Percentiles rank a stretch among this genome's conserved stretches.
Evolutionary conservation across 2,113 vertebrate genomes (phyloP).

Genomic region (Caracal caracal): DNA sequence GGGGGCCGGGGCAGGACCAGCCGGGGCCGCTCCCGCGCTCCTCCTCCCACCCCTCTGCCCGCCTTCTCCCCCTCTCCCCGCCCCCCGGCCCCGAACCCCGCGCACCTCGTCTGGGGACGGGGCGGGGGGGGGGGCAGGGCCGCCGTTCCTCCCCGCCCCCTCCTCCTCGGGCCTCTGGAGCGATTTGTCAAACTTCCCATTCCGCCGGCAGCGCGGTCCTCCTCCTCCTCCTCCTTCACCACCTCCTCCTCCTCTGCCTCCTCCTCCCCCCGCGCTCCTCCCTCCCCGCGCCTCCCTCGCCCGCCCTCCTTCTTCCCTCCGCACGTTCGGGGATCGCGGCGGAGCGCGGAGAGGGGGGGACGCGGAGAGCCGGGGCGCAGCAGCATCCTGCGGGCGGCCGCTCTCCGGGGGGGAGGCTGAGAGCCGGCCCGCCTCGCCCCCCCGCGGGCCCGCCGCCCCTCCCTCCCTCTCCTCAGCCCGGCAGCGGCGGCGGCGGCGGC

Average conservation of each 20-base stretch:
- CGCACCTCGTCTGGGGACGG: constrained; percentile 75
- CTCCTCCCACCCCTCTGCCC: constrained; percentile 66
- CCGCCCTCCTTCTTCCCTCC: constrained; percentile 80
- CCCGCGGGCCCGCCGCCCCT: constrained; percentile 74
- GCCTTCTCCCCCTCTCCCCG: constrained; percentile 65
- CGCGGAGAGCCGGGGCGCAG: constrained; percentile 84
- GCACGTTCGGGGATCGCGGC: constrained; percentile 87
- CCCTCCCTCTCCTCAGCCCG: constrained; percentile 72
- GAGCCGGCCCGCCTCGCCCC: constrained; percentile 85
- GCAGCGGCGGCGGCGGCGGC: constrained; percentile 74
- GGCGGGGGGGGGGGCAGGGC: constrained; percentile 72
- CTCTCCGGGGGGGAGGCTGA: constrained; percentile 87
- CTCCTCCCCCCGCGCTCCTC: constrained; percentile 74
- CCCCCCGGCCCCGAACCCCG: constrained; percentile 75
- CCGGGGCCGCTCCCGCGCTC: constrained; percentile 77
- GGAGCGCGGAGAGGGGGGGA: constrained; percentile 83
- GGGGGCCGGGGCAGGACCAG: constrained; percentile 78
- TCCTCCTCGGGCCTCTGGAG: constrained; percentile 83
- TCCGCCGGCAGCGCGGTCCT: constrained; percentile 83
- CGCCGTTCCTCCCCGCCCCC: constrained; percentile 80
- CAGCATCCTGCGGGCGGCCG: constrained; percentile 88
- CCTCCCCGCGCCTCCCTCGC: constrained; percentile 75
- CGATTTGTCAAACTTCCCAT: constrained; percentile 87
- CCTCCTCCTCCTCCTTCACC: constrained; percentile 71
- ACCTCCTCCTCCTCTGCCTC: constrained; percentile 65